These are phyloP conservation scores for Cercopithecus hamlyni DNA, from an alignment of 2,797 vertebrate genomes.

Conservation along the genomic window DNA sequence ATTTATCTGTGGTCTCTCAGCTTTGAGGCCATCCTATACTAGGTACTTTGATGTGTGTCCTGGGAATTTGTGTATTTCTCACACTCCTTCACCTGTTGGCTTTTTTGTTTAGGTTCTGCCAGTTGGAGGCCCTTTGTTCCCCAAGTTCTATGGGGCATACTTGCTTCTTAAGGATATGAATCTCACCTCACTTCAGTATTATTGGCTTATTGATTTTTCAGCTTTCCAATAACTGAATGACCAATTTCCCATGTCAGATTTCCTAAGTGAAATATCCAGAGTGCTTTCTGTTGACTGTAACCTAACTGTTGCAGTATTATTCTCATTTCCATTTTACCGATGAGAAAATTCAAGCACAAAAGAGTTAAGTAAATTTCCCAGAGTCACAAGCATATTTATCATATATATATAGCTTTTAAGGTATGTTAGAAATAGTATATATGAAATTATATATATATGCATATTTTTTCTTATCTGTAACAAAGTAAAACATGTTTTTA, in stretches of 20 bases:
- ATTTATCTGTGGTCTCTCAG: neutral
- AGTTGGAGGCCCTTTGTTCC: accelerated
- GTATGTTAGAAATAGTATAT: neutral
- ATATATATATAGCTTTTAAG: neutral
- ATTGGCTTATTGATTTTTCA: neutral
- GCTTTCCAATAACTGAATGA: neutral
- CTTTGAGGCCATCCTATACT: accelerated
- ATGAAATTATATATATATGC: neutral
- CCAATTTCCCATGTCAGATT: neutral
- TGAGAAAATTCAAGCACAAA: neutral
- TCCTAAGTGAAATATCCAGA: neutral
- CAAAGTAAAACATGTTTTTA: neutral
- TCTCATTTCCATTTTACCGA: neutral
- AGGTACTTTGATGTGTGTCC: accelerated
- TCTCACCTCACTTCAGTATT: neutral
- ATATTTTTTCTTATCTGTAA: neutral
- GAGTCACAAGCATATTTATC: neutral
- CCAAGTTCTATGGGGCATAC: neutral
- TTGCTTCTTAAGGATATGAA: neutral
- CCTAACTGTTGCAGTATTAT: neutral
- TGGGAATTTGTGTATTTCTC: neutral
- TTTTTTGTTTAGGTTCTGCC: neutral
- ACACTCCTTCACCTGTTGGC: accelerated
- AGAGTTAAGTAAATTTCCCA: neutral
- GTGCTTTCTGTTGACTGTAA: neutral